Conservation (phyloP, 2,113 vertebrate species). For the Tragelaphus buxtoni region DNA sequence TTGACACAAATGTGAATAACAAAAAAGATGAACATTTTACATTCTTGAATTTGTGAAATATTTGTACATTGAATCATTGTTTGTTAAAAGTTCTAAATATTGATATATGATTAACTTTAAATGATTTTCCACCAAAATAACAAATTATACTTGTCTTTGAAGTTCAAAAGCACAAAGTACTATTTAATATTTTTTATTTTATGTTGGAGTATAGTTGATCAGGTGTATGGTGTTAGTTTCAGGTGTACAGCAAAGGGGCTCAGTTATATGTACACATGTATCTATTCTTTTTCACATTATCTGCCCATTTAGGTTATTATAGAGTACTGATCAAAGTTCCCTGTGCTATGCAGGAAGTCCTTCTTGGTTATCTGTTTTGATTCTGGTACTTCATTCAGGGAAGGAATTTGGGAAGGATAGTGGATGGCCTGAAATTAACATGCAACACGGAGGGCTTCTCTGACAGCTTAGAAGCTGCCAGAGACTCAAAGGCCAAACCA, state of each 20-base stretch:
- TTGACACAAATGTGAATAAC: not conserved
- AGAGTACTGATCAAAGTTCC: not conserved
- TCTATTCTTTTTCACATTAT: not conserved
- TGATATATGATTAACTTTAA: not conserved
- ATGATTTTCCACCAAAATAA: not conserved
- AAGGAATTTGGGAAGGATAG: not conserved
- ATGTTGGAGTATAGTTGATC: not conserved
- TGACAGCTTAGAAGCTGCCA: not conserved
- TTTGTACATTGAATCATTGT: not conserved
- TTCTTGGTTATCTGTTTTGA: not conserved
- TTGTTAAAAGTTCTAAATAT: not conserved
- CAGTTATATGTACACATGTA: not conserved
- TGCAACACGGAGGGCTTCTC: rapidly evolving
- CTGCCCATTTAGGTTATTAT: not conserved
- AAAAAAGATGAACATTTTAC: not conserved
- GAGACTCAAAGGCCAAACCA: not conserved
- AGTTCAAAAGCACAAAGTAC: not conserved
- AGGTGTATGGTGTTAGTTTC: not conserved
- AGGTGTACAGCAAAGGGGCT: not conserved
- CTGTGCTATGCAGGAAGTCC: not conserved
- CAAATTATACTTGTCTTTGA: not conserved
- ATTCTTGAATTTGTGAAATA: not conserved
- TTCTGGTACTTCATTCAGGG: not conserved
- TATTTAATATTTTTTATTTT: not conserved
- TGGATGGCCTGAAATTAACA: not conserved